phyloP scores from a whole-genome alignment of 2,113 vertebrate genomes.

The Phylloscopus trochilus region DNA sequence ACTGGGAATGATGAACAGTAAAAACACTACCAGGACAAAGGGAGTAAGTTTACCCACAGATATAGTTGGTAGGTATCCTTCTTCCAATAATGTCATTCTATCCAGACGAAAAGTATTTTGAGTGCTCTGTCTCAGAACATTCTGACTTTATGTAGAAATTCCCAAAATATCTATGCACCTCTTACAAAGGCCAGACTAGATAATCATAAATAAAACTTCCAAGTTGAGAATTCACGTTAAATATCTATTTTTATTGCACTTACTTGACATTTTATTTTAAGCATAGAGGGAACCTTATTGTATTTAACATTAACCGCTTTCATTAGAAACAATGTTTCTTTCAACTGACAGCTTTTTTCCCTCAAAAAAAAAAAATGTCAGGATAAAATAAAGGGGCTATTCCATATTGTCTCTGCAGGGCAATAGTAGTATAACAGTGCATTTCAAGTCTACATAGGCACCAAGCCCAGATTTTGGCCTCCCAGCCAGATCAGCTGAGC shows the following conservation, averaged over 20 bases:
- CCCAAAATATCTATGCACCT: neutral
- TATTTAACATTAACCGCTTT: neutral
- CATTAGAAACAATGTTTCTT: neutral
- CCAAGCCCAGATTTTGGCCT: neutral
- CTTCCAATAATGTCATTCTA: rapidly evolving
- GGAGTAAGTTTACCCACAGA: neutral
- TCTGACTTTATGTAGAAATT: neutral
- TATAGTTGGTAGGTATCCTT: neutral
- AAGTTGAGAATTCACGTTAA: neutral
- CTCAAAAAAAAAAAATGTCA: neutral
- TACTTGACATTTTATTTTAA: neutral
- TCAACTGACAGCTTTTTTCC: neutral
- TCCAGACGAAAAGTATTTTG: neutral
- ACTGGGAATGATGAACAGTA: neutral
- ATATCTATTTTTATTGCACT: neutral
- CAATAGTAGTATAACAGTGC: neutral
- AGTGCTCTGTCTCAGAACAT: neutral
- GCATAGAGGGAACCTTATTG: neutral
- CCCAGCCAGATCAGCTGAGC: neutral
- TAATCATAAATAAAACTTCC: neutral
- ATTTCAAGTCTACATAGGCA: neutral
- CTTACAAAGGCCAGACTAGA: neutral
- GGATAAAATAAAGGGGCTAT: neutral
- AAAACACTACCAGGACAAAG: neutral
- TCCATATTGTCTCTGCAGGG: neutral